A percentile compares a stretch with the other conserved stretches of the same genome.
Evolutionary conservation across 1,140 invertebrate species (phyloP).

Genomic region (Pachyrhynchus sulphureomaculatus): DNA sequence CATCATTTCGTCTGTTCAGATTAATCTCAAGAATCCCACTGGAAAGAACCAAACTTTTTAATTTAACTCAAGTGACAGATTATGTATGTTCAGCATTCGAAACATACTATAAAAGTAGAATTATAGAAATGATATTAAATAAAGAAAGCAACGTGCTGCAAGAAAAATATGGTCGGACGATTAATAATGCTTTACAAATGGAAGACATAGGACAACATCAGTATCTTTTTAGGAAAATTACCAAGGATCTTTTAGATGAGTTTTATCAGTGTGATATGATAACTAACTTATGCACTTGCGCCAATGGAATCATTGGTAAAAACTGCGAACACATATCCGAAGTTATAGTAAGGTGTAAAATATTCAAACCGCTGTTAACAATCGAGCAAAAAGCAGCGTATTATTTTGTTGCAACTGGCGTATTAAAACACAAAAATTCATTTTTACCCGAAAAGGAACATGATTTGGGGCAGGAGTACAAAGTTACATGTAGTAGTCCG

Average conservation of each 20-base stretch:
- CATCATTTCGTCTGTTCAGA: conserved; percentile 5
- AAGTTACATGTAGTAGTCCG: neutral
- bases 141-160: conserved; percentile 5
- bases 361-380: neutral
- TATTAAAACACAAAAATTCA: conserved; percentile 8
- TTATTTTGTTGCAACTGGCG: conserved; percentile 4
- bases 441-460: conserved; percentile 3
- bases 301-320: neutral
- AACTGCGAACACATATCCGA: conserved; percentile 3
- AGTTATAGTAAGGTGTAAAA: neutral
- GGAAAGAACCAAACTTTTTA: conserved; percentile 15
- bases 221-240: conserved; percentile 4
- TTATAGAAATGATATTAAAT: conserved; percentile 11
- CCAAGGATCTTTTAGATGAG: neutral
- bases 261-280: conserved; percentile 19
- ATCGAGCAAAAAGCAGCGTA: conserved; percentile 4
- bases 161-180: neutral
- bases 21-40: conserved; percentile 1
- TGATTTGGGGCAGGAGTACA: neutral
- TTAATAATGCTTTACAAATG: neutral
- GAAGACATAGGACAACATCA: conserved; percentile 14
- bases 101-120: conserved; percentile 11
- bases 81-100: conserved; percentile 16
- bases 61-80: conserved; percentile 12
- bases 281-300: conserved; percentile 11